Evolutionary conservation across 2,888 invertebrate genomes (phyloP), one percentile per base, ranked within the genome.

Genomic region (Halocaridina rubra): DNA sequence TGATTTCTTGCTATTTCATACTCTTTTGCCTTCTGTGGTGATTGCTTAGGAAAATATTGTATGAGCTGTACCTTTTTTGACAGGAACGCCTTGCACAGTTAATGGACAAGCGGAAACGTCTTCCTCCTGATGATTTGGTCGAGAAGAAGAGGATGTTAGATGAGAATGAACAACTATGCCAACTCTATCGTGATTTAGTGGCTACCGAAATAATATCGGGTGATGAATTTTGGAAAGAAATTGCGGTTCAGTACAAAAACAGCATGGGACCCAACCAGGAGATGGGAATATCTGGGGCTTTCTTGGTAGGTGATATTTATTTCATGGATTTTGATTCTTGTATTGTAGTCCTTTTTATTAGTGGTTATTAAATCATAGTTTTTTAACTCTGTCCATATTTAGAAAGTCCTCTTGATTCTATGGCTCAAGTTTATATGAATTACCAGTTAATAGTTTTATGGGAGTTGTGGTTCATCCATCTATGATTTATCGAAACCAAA

Each of bases 191-290:
- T 92, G 98, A 99, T 92, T 93, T 99, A 90, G 99, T 99, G 19
- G 97, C 97, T 91, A 96, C 97, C 59, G 96, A 97, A 91, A 96
- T 99, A 61, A 94, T 99, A 89, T 95, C 96, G 67, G 96, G 98
- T 80, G 98, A 99, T 91, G 99, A 99, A 91, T 99, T 99, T 92
- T 99, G 99, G 99, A 94, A 95, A 74, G 96, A 96, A 88, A 96
- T 97, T 90, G 97, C 96, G 53, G 91, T 94, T 3, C 86, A 86
- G 59, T 89, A 84, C 71, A 86, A 88, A 46, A 85, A 88, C 33
- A 87, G 71, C 89, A 94, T 94, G 89, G 95, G 80, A 16, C 94
- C 94, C 89, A 94, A 94, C 89, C 97, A 97, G 91, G 96, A 96
- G 90, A 96, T 97, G 89, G 98, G 98, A 92, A 93, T 94, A 71